Base-by-base conservation (phyloP, 2,888 invertebrate species). In the Hermaeophaga mercurialis region DNA sequence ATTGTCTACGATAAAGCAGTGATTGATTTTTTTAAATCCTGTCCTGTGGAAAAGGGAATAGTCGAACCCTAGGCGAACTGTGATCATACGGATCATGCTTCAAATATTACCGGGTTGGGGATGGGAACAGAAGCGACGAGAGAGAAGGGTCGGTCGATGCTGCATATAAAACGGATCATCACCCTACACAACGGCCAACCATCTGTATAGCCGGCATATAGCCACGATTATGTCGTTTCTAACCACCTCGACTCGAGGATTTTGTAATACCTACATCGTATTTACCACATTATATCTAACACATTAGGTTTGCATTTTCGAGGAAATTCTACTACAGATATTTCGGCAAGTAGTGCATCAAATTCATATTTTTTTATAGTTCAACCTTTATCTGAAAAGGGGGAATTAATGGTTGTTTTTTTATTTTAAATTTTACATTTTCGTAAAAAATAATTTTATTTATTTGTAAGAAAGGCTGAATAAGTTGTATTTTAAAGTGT, bases 141-240 rank as follows among this genome's bases (percentile, higher is more conserved):
- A 46, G 41, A 43, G 55, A 26, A 49, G 59, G 66, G 64, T 39
- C 62, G 69, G 68, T 68, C 67, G 71, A 70, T 70, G 70, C 62
- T 71, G 70, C 69, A 71, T 72, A 71, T 71, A 70, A 72, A 72
- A 71, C 67, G 71, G 70, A 71, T 72, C 70, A 71, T 70, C 66
- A 62, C 64, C 61, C 58, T 59, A 47, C 56, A 62, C 61, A 64
- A 62, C 53, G 59, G 46, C 56, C 60, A 59, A 62, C 64, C 65
- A 67, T 67, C 63, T 64, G 65, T 59, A 66, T 60, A 54, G 53
- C 28, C 48, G 43, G 24, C 18, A 34, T 41, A 36, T 52, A 43
- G 48, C 55, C 52, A 50, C 41, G 54, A 54, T 54, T 48, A 56
- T 56, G 56, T 12, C 33, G 44, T 38, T 53, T 54, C 50, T 47